Conservation (phyloP, 2,113 vertebrate species). For the Archilochus colubris region DNA sequence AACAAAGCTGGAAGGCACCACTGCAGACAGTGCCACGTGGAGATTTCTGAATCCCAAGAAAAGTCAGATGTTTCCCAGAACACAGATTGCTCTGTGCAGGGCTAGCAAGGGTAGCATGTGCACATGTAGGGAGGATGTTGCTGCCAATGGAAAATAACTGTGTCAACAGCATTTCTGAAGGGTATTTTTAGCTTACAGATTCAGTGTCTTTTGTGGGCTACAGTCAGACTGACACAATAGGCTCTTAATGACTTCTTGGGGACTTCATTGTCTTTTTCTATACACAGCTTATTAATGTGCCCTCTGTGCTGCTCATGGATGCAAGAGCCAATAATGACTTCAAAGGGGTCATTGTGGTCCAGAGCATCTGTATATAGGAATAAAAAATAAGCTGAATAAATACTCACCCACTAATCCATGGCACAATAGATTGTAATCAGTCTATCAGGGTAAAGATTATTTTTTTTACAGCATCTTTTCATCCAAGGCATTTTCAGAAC, state of each 20-base stretch:
- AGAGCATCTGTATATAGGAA: slow-evolving; percentile 51
- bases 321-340: slow-evolving; percentile 61
- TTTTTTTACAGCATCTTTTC: slow-evolving; percentile 36
- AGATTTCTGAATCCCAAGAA: neutral
- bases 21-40: neutral
- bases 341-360: slow-evolving; percentile 54
- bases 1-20: neutral
- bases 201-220: slow-evolving; percentile 54
- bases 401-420: slow-evolving; percentile 36
- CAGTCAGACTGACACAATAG: slow-evolving; percentile 70
- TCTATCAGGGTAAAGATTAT: slow-evolving; percentile 55
- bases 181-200: slow-evolving; percentile 70
- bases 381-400: slow-evolving; percentile 59
- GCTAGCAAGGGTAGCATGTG: neutral
- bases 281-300: slow-evolving; percentile 59
- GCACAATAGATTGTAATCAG: slow-evolving; percentile 68
- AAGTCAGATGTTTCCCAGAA: neutral
- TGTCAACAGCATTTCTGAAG: slow-evolving; percentile 53
- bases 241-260: slow-evolving; percentile 69
- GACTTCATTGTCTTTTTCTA: slow-evolving; percentile 67
- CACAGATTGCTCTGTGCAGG: neutral
- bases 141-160: slow-evolving; percentile 40
- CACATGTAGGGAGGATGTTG: neutral
- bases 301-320: slow-evolving; percentile 47
- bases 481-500: slow-evolving; percentile 38